Evolutionary conservation across 2,113 vertebrate species (phyloP), one percentile per base, ranked within the genome.

Genomic region (Symphodus melops): DNA sequence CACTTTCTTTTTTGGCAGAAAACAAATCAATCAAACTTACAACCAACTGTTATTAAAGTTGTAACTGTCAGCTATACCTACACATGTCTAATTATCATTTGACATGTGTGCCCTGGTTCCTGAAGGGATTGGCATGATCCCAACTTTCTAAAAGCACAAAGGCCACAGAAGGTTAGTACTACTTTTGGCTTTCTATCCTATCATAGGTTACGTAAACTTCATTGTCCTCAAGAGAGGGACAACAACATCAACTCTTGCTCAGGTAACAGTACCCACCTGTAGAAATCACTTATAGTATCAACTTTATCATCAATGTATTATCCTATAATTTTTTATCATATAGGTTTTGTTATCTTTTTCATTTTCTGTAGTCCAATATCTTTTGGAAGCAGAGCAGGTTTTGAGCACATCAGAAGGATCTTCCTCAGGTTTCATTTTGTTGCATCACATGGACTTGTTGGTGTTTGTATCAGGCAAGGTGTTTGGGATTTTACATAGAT

Each of bases 381-480:
- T 68, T 73, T 13, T 11, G 54, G 51, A 53, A 77, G 33, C n/a
- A 36, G 39, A 64, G 33, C 21, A 20, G 39, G 28, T 14, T 67
- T 51, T 62, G 44, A 33, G 36, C 39, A 70, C 46, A 59, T 37
- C 36, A 69, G 17, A 56, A 23, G 52, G 19, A 62, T 58, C 66
- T 33, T n/a, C 56, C 16, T 39, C 21, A 64, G 3, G 68, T 84
- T 80, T 76, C 77, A 72, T 8, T 62, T 73, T 72, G 75, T 84
- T 87, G 78, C 82, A 81, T 87, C 78, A 84, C 12, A 39, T 58
- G 52, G 65, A 23, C n/a, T 56, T 42, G 64, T 54, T 72, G 68
- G 44, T 57, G 63, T 84, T 84, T 79, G 54, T 68, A 49, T 79
- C 78, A 79, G 52, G 75, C 9, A 56, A 70, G 44, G 56, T 79